These are phyloP conservation scores for Cydia fagiglandana DNA, from an alignment of 1,140 invertebrate species.

Conservation along the genomic window DNA sequence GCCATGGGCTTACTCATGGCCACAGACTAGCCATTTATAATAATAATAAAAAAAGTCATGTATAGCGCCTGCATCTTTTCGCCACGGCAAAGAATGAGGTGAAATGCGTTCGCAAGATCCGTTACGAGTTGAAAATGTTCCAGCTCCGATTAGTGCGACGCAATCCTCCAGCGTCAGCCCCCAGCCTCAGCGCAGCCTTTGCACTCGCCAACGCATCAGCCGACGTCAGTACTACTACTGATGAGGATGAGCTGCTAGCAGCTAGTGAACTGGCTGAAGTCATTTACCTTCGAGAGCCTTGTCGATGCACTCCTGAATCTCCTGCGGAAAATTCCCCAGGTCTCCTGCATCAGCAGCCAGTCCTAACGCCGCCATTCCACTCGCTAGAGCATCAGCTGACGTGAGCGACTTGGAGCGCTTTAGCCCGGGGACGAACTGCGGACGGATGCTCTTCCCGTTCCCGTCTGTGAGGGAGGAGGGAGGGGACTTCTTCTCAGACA, in stretches of 20 bases:
- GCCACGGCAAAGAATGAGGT: no score
- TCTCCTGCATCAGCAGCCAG: conserved; percentile 84
- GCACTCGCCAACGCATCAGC: conserved; percentile 83
- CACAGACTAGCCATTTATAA: no score
- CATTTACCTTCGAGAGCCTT: conserved; percentile 83
- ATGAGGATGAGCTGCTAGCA: conserved; percentile 83
- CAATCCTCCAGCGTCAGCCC: conserved; percentile 84
- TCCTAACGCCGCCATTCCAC: conserved; percentile 81
- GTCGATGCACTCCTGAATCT: conserved; percentile 85
- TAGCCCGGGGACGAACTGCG: conserved; percentile 79
- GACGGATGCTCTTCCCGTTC: conserved; percentile 65
- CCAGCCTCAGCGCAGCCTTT: conserved; percentile 80
- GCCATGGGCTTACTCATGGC: no score
- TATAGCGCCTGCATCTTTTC: no score
- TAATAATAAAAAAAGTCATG: no score
- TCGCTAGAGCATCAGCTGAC: conserved; percentile 84
- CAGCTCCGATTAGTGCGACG: conserved; percentile 79
- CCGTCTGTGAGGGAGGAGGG: conserved; percentile 68
- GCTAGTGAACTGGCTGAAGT: conserved; percentile 13
- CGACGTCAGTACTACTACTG: conserved; percentile 51
- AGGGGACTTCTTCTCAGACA: conserved; percentile 67
- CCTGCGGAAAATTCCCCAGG: conserved; percentile 85
- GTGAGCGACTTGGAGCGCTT: conserved; percentile 91
- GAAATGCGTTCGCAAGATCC: no score
- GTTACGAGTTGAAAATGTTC: no score